A percentile compares a stretch with the other conserved stretches of the same genome.
phyloP scores from a whole-genome alignment of 2,113 vertebrate genomes.

The Cyprinodon variegatus region DNA sequence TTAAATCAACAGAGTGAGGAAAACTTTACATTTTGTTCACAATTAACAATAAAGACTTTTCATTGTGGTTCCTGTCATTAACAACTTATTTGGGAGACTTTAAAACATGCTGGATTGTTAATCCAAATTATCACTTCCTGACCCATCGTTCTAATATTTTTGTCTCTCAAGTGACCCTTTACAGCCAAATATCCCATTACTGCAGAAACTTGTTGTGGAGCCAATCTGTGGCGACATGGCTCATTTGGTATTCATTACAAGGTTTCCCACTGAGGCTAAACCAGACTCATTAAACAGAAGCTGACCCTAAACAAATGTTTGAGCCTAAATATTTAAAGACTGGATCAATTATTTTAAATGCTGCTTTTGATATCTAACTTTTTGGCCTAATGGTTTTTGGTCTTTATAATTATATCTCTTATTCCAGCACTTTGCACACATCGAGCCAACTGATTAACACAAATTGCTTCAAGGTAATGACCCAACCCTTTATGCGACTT shows the following conservation, averaged over 20 bases:
- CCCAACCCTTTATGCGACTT: background rate
- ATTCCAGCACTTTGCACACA: background rate
- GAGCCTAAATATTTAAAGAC: conserved; percentile 39
- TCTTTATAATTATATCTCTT: background rate
- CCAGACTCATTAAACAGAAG: conserved; percentile 28
- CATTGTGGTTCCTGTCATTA: conserved; percentile 3
- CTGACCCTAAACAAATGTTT: conserved; percentile 31
- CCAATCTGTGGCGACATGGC: conserved; percentile 8
- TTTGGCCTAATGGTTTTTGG: background rate
- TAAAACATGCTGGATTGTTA: conserved; percentile 2
- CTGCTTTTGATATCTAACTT: background rate
- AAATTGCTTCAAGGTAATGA: background rate
- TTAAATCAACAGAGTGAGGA: background rate
- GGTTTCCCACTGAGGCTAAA: conserved; percentile 15
- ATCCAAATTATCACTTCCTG: background rate
- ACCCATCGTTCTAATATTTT: conserved; percentile 15
- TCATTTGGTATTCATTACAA: conserved; percentile 50
- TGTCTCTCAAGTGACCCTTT: background rate
- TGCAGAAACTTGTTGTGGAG: conserved; percentile 14
- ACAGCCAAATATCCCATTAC: conserved; percentile 14
- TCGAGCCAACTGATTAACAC: background rate
- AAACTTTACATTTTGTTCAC: conserved; percentile 4
- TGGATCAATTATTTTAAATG: conserved; percentile 4
- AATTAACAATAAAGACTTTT: background rate
- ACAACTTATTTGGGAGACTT: background rate